phyloP scores from a whole-genome alignment of 2,113 vertebrate genomes.

The Lepus timidus region DNA sequence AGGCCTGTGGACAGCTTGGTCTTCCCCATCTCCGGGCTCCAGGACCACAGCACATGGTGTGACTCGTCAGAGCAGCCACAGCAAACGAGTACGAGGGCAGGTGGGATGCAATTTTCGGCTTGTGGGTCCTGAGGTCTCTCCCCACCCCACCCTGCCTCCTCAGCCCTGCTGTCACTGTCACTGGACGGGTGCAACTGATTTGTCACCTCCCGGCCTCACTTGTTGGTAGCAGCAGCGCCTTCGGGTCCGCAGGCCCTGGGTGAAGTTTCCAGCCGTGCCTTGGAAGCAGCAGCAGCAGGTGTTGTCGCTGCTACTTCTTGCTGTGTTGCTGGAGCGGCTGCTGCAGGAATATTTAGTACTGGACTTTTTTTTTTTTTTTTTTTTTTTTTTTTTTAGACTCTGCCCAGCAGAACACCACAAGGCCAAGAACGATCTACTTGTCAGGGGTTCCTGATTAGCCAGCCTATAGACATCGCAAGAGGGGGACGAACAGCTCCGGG shows the following conservation, averaged over 20 bases:
- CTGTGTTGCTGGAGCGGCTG: too few relatives aligned
- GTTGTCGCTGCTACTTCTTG: too few relatives aligned
- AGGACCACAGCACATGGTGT: too few relatives aligned
- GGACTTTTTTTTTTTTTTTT: too few relatives aligned
- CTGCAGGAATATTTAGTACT: too few relatives aligned
- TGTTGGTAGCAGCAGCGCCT: neutral
- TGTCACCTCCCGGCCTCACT: accelerated
- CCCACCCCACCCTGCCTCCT: neutral
- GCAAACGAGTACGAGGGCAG: neutral
- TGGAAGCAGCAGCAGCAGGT: neutral
- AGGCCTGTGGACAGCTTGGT: too few relatives aligned
- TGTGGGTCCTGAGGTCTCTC: accelerated
- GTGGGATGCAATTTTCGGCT: neutral
- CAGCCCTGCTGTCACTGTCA: neutral
- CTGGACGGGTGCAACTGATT: too few relatives aligned
- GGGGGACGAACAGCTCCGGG: neutral
- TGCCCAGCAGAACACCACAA: accelerated
- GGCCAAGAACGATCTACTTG: accelerated
- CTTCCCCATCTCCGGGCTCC: neutral
- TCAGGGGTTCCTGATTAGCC: neutral
- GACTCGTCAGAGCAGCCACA: neutral
- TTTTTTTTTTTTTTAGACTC: neutral
- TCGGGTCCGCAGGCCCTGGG: neutral
- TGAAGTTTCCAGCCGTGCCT: neutral
- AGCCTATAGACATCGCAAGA: neutral